These are phyloP conservation scores for Halcyon leucocephala DNA, from an alignment of 2,797 vertebrate genomes.

Conservation along the genomic window DNA sequence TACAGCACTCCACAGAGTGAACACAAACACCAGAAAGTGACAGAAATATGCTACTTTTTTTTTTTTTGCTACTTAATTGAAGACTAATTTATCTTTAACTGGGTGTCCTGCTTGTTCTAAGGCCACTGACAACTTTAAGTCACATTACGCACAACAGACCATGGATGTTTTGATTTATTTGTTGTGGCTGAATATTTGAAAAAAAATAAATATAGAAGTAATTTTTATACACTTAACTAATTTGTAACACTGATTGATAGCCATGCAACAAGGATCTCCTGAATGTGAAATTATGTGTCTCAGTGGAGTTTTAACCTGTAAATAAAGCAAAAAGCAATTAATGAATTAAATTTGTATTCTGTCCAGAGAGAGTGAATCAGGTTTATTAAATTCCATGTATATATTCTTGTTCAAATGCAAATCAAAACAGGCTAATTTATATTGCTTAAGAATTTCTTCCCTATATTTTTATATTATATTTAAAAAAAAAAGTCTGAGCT, in stretches of 20 bases:
- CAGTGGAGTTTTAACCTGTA: constrained; percentile 49
- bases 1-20: neutral
- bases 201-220: neutral
- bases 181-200: neutral
- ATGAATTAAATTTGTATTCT: constrained; percentile 48
- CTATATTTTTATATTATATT: neutral
- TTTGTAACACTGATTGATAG: constrained; percentile 35
- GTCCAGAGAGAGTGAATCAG: constrained; percentile 18
- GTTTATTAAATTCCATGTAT: neutral
- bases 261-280: constrained; percentile 16
- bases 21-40: neutral
- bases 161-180: constrained; percentile 21
- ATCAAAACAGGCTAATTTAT: neutral
- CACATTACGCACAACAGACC: neutral
- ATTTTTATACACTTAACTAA: constrained; percentile 33
- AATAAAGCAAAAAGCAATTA: constrained; percentile 47
- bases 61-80: neutral
- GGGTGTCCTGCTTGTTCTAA: neutral
- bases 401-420: neutral
- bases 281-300: constrained; percentile 42
- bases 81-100: neutral
- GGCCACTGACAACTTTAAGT: neutral
- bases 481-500: neutral
- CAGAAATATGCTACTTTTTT: neutral
- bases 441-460: neutral